phyloP scores from a whole-genome alignment of 2,797 vertebrate species.

The Loriculus beryllinus region DNA sequence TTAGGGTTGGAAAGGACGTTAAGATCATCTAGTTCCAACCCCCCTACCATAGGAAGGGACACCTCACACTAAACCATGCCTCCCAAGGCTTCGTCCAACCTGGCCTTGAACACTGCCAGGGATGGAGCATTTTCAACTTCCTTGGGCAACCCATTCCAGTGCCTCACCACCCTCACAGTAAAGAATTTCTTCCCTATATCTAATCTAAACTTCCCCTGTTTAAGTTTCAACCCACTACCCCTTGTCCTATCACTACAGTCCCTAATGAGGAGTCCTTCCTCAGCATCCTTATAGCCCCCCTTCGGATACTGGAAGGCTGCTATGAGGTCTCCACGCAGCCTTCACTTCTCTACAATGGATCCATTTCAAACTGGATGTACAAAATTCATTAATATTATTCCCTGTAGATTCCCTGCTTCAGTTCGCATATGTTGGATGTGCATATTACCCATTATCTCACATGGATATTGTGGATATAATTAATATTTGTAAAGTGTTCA shows the following conservation, averaged over 20 bases:
- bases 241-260: background rate
- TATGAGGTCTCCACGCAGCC: background rate
- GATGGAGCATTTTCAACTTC: background rate
- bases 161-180: background rate
- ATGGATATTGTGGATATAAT: background rate
- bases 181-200: background rate
- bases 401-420: background rate
- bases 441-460: background rate
- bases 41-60: background rate
- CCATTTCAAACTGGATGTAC: background rate
- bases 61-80: background rate
- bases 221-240: background rate
- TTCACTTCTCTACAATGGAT: background rate
- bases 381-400: background rate
- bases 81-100: background rate
- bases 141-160: background rate
- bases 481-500: constrained; percentile 26
- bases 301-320: background rate
- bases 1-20: background rate
- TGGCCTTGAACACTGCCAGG: background rate
- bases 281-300: background rate
- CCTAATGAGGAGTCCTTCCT: background rate
- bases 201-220: background rate
- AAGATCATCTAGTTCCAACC: background rate
- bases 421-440: background rate